Percentiles rank a stretch among this genome's conserved stretches.
Conservation (phyloP, 2,888 invertebrate genomes). For the Drosophila meridiana region DNA sequence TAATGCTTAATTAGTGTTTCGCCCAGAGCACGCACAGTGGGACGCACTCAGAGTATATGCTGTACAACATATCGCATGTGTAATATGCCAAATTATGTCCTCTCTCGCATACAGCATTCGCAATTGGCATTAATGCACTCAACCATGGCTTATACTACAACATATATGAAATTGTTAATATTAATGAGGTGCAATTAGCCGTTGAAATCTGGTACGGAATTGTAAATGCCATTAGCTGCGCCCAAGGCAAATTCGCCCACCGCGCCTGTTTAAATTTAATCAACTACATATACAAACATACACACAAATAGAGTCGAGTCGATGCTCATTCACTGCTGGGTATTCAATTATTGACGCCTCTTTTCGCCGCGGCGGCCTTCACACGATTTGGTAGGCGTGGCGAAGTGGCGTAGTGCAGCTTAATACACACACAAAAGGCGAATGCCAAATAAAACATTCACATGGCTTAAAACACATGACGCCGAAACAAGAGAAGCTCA, state of each 20-base stretch:
- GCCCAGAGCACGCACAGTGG: constrained; percentile 5
- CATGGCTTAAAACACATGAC: constrained; percentile 77
- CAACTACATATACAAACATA: constrained; percentile 39
- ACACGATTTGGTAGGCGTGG: constrained; percentile 44
- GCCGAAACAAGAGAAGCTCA: constrained; percentile 59
- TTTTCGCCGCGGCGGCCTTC: constrained; percentile 53
- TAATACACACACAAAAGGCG: constrained; percentile 43
- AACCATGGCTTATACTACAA: constrained; percentile 4
- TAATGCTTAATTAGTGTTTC: constrained; percentile 60
- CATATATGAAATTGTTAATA: constrained; percentile 47
- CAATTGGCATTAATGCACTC: background rate
- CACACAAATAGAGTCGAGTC: background rate
- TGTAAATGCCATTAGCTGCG: constrained; percentile 44
- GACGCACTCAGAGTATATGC: background rate
- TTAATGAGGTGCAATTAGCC: constrained; percentile 57
- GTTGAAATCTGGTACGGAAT: constrained; percentile 58
- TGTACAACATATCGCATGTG: background rate
- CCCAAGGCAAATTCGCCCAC: constrained; percentile 14
- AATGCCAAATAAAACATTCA: constrained; percentile 72
- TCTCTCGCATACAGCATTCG: background rate
- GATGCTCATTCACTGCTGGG: constrained; percentile 44
- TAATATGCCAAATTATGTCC: background rate
- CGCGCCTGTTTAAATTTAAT: constrained; percentile 68
- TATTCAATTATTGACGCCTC: constrained; percentile 74
- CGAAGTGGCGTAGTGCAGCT: constrained; percentile 54